Evolutionary conservation across 2,888 invertebrate species (phyloP), one percentile per base, ranked within the genome.

Genomic region (Orthosia gracilis): DNA sequence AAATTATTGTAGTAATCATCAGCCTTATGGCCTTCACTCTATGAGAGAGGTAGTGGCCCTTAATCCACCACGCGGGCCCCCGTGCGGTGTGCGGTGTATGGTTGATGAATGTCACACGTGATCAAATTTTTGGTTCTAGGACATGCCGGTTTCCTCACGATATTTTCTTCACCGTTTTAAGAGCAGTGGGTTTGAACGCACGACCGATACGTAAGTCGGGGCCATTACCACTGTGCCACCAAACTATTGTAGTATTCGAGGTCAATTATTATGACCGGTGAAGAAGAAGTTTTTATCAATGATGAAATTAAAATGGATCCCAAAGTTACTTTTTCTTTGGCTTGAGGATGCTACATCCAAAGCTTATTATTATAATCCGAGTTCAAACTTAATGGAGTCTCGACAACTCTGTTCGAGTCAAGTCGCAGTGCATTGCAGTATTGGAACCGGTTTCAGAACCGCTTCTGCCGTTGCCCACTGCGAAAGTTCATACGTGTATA

Each of bases 401-500:
- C 91, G 73, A 89, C 84, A 72, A 80, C 88, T 88, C 85, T 91
- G 91, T 92, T 88, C 90, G 80, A 76, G 70, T 76, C 83, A 80
- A 80, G 81, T 76, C 80, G 76, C 70, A 80, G 85, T 83, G 85
- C 85, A 74, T 83, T 87, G 85, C 81, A 83, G 85, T 85, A 61
- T 69, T 85, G 82, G 88, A 94, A 94, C 94, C 94, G 95, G 95
- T 95, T 91, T 62, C 66, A 87, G 88, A 88, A 89, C 93, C 91
- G 92, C 94, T 93, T 86, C 87, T 87, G 88, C 92, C 90, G 89
- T 91, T 90, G 92, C 88, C 91, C 81, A 87, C 87, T 91, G 94
- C 94, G 92, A 94, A 94, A 94, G 94, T 94, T 94, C 94, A 94
- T 94, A 92, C 91, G 92, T 92, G 91, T 94, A 91, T 91, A 92